phyloP scores from a whole-genome alignment of 2,888 invertebrate species.

The Keiferia lycopersicella region DNA sequence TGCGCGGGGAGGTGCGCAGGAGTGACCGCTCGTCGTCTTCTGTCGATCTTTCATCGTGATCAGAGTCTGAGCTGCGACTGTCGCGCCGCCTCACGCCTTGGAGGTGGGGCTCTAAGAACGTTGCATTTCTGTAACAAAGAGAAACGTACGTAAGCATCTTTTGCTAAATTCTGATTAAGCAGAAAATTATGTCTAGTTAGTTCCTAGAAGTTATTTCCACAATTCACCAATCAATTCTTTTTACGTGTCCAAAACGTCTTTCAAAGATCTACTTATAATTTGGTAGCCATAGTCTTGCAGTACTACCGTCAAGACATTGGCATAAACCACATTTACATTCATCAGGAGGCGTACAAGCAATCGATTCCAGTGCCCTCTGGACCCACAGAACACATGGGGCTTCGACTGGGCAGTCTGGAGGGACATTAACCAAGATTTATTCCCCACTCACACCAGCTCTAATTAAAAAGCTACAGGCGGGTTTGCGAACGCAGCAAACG shows the following conservation, averaged over 20 bases:
- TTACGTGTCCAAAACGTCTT: too few species aligned
- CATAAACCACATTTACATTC: slow-evolving; percentile 31
- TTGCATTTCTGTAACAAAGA: slow-evolving; percentile 85
- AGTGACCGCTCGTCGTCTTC: slow-evolving; percentile 74
- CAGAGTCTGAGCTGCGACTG: slow-evolving; percentile 75
- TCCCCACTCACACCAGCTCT: slow-evolving; percentile 59
- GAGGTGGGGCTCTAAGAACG: slow-evolving; percentile 87
- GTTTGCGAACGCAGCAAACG: slow-evolving; percentile 41
- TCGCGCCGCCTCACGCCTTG: slow-evolving; percentile 81
- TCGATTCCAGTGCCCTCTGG: slow-evolving; percentile 45
- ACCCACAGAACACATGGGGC: slow-evolving; percentile 49
- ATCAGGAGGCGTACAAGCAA: slow-evolving; percentile 42
- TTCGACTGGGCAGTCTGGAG: slow-evolving; percentile 69
- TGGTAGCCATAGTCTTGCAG: neutral
- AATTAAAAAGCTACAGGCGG: slow-evolving; percentile 74
- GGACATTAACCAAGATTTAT: slow-evolving; percentile 81
- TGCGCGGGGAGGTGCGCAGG: slow-evolving; percentile 69
- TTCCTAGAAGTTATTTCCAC: neutral
- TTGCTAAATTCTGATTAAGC: neutral
- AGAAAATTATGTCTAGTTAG: neutral
- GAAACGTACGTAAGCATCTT: neutral
- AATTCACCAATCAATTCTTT: neutral
- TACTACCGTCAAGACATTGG: neutral
- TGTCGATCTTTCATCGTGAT: slow-evolving; percentile 75
- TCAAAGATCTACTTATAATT: too few species aligned